Evolutionary conservation across 2,113 vertebrate species (phyloP), one percentile per base, ranked within the genome.

Genomic region (Thalassoma bifasciatum): DNA sequence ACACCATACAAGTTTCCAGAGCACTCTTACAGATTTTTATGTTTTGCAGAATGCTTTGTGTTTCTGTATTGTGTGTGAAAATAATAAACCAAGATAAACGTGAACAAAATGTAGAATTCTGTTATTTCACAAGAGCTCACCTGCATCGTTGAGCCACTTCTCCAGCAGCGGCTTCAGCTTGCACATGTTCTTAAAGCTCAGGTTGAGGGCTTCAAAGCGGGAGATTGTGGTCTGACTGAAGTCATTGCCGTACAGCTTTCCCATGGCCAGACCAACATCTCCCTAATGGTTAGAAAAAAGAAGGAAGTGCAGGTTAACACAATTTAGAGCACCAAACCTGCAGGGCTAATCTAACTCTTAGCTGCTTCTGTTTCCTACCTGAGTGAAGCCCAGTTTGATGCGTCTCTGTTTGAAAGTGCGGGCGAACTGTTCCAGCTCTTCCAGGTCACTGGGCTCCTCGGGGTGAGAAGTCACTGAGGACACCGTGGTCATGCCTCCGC

Each of bases 141-240:
- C 96, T 81, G 96, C 96, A 4, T 98, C 96, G 1, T 92, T 97
- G 75, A 98, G 96, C 96, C 96, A 98, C 86, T 97, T 98, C 91
- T 98, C 96, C 85, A 98, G 90, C 80, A 98, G 94, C 13, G 96
- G 96, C 87, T 97, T 97, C 66, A 98, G 95, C 86, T 98, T 98
- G 93, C 96, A 98, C 96, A 98, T 98, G 91, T 98, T 98, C 92
- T 98, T 98, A 88, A 98, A 98, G 93, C 96, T 98, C 88, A 98
- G 91, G 81, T 98, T 98, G 76, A 98, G 96, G 21, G 96, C 96
- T 86, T 98, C 96, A 2, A 97, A 98, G 90, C 96, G 96, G 26
- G 96, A 98, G 90, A 98, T 97, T 76, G 96, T 97, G 34, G 96
- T 98, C 89, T 98, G 96, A 88, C 96, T 97, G 92, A 98, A 98